These are phyloP conservation scores for Bagarius yarrelli DNA, from an alignment of 2,113 vertebrate species.

Conservation along the genomic window DNA sequence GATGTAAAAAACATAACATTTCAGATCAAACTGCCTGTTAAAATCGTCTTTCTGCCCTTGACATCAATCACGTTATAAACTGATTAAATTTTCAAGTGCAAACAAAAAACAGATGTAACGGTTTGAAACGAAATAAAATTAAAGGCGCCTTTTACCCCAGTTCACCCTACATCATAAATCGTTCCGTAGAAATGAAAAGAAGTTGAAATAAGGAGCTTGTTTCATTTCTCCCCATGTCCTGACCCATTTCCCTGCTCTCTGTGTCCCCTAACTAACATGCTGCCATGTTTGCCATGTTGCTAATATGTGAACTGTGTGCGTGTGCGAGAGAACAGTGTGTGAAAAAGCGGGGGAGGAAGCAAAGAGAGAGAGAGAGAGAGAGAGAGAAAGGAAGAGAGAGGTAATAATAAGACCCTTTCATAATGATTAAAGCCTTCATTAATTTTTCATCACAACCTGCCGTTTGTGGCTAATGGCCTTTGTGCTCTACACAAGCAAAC, in stretches of 20 bases:
- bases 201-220: not conserved
- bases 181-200: not conserved
- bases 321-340: slow-evolving; percentile 57
- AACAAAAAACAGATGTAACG: too few species aligned
- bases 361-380: slow-evolving; percentile 50
- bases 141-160: too few species aligned
- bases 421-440: slow-evolving; percentile 98
- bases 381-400: slow-evolving; percentile 60
- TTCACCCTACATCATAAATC: too few species aligned
- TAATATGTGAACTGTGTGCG: slow-evolving; percentile 28
- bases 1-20: too few species aligned
- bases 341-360: slow-evolving; percentile 63
- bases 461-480: slow-evolving; percentile 95
- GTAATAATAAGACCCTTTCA: slow-evolving; percentile 88
- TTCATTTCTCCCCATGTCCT: slow-evolving; percentile 65
- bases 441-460: slow-evolving; percentile 99
- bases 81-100: too few species aligned
- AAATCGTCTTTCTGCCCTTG: too few species aligned
- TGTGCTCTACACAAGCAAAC: slow-evolving; percentile 88
- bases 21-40: too few species aligned
- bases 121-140: too few species aligned
- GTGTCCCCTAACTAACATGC: slow-evolving; percentile 42
- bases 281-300: slow-evolving; percentile 58
- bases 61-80: too few species aligned
- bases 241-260: slow-evolving; percentile 67